Conservation (phyloP, 2,113 vertebrate genomes). For the Gobius niger region DNA sequence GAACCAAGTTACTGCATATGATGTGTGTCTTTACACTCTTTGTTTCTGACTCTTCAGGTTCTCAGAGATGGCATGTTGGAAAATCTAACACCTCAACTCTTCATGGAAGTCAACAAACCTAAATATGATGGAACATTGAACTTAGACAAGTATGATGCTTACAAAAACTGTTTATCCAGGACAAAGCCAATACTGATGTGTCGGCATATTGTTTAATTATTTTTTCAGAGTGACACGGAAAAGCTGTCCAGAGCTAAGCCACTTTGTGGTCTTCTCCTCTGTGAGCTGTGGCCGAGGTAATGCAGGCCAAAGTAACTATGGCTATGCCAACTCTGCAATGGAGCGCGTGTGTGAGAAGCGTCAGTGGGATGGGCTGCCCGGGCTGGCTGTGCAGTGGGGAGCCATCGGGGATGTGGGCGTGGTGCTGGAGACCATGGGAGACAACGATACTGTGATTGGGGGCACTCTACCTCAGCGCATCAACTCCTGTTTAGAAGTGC, state of each 20-base stretch:
- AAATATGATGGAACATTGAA: conserved; percentile 89
- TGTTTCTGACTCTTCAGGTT: conserved; percentile 73
- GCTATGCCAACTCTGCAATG: conserved; percentile 97
- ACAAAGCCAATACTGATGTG: background rate
- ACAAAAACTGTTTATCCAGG: background rate
- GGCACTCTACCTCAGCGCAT: conserved; percentile 92
- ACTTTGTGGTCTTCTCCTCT: conserved; percentile 95
- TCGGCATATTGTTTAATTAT: background rate
- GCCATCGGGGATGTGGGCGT: conserved; percentile 94
- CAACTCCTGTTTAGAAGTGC: conserved; percentile 88
- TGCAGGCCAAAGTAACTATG: conserved; percentile 92
- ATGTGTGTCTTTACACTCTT: background rate
- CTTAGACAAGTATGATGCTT: conserved; percentile 82
- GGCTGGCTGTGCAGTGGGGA: conserved; percentile 93
- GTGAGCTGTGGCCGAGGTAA: conserved; percentile 96
- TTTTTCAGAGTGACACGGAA: conserved; percentile 80
- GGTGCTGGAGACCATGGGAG: conserved; percentile 84
- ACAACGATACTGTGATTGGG: conserved; percentile 81
- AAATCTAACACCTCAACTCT: conserved; percentile 86
- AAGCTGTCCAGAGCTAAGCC: conserved; percentile 84
- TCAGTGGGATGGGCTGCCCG: conserved; percentile 81
- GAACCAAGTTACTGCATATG: background rate
- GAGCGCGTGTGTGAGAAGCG: conserved; percentile 94
- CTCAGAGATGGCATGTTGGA: conserved; percentile 92
- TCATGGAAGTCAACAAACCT: conserved; percentile 86